These are phyloP conservation scores for Vanacampus margaritifer DNA, from an alignment of 2,113 vertebrate species.

Conservation along the genomic window DNA sequence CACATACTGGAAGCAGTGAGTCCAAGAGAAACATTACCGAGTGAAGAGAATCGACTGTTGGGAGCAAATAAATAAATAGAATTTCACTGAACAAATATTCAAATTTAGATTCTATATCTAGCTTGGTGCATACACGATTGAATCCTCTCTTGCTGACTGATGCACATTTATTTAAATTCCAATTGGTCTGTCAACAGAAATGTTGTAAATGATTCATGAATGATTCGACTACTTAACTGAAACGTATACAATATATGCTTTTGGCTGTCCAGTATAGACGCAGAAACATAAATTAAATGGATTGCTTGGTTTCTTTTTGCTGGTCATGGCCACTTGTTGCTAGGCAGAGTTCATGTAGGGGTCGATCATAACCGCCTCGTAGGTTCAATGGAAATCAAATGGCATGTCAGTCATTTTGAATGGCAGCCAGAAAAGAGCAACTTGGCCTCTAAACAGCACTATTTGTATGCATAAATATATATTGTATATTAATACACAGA, in stretches of 20 bases:
- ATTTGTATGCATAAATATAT: neutral
- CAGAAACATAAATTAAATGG: neutral
- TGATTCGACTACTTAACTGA: neutral
- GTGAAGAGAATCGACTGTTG: too few species aligned
- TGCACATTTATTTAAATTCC: neutral
- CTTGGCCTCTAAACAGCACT: neutral
- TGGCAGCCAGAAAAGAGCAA: too few species aligned
- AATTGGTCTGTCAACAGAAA: neutral
- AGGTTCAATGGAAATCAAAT: neutral
- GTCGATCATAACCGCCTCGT: neutral
- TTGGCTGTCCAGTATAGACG: neutral
- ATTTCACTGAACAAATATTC: too few species aligned
- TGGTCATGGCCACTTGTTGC: neutral
- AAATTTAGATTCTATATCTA: too few species aligned
- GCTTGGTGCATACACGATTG: too few species aligned
- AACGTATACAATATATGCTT: neutral
- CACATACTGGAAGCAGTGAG: too few species aligned
- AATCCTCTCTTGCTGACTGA: neutral
- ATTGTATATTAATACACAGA: neutral
- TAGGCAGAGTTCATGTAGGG: neutral
- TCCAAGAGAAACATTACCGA: too few species aligned
- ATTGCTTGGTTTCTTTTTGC: neutral
- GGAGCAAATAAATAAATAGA: too few species aligned
- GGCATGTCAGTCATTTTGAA: too few species aligned
- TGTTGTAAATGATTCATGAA: neutral